Base-by-base conservation (phyloP, 2,113 vertebrate genomes). In the Zingel zingel region DNA sequence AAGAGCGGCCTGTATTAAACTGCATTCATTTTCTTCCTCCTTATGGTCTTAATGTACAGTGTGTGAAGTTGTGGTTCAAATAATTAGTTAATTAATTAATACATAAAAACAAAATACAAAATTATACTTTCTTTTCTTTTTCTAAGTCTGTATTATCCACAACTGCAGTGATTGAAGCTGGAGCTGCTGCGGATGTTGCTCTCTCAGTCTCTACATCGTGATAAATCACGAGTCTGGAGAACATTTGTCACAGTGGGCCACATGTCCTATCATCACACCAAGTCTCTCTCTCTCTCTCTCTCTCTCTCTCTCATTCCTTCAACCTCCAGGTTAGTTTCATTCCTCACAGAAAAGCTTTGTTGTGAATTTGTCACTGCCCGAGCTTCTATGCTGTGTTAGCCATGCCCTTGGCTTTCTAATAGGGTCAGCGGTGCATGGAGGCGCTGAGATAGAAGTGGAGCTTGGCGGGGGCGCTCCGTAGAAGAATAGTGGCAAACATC, bases 241-340 rank as follows among this genome's bases (percentile, higher is more conserved):
- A 75, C 73, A 88, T 94, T 88, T 87, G 91, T 93, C 93, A 92
- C 84, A 73, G 83, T 51, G 88, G 86, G 72, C 78, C 80, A 54
- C 83, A 83, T 66, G 83, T 89, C 81, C 82, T 88, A 86, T 89
- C 88, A 85, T 91, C 79, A 66, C 85, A 79, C 82, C 77, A 21
- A 57, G 59, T 74, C 82, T 76, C 66, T 19, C 76, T 27, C 64
- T 64, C 58, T 69, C 58, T 4, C 10, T 36, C 39, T 39, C 39
- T 43, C 39, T 43, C 39, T 43, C 39, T 43, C 39, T 43, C 39
- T 81, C 80, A 39, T 81, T 87, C 83, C 88, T 85, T 89, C 84
- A 80, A 77, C 88, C 75, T 83, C 82, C 70, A 77, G 66, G 81
- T 65, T 86, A 23, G 69, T 89, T 86, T 86, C 79, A 92, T 93